A percentile compares a stretch with the other conserved stretches of the same genome.
Evolutionary conservation across 2,888 invertebrate genomes (phyloP).

Genomic region (Tetranychus piercei): DNA sequence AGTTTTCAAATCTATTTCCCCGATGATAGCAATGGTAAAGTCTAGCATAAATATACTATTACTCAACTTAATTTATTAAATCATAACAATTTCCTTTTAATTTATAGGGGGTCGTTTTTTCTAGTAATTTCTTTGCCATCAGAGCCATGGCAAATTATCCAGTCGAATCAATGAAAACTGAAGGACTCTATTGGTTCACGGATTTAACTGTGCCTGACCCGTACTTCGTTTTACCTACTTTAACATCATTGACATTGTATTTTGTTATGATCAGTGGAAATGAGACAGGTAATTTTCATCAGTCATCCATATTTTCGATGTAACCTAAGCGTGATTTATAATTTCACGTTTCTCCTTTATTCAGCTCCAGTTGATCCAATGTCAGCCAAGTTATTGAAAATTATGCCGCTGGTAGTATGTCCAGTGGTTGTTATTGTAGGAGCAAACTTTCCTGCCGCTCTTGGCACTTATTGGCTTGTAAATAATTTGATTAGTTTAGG

Average conservation of each 20-base stretch:
- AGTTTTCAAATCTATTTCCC: not conserved
- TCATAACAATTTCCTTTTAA: not conserved
- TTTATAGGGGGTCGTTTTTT: not conserved
- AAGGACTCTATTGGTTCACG: conserved; percentile 78
- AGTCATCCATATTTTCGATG: no score
- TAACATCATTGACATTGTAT: conserved; percentile 60
- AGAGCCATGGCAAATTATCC: conserved; percentile 72
- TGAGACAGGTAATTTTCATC: not conserved
- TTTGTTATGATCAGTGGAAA: not conserved
- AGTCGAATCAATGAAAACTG: conserved; percentile 67
- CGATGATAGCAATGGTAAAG: not conserved
- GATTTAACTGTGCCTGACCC: conserved; percentile 83
- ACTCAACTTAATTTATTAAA: no score
- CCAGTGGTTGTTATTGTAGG: not conserved
- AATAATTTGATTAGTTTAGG: conserved; percentile 63
- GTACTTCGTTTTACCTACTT: conserved; percentile 59
- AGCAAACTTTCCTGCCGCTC: conserved; percentile 38
- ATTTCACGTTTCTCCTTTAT: not conserved
- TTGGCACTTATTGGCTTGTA: conserved; percentile 76
- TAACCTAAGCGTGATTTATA: no score
- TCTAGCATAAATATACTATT: not conserved
- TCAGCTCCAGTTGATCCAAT: not conserved
- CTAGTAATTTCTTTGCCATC: conserved; percentile 51
- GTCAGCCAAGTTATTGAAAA: not conserved
- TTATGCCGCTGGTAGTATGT: not conserved